These are phyloP conservation scores for Scomber colias DNA, from an alignment of 2,113 vertebrate genomes.

Conservation along the genomic window DNA sequence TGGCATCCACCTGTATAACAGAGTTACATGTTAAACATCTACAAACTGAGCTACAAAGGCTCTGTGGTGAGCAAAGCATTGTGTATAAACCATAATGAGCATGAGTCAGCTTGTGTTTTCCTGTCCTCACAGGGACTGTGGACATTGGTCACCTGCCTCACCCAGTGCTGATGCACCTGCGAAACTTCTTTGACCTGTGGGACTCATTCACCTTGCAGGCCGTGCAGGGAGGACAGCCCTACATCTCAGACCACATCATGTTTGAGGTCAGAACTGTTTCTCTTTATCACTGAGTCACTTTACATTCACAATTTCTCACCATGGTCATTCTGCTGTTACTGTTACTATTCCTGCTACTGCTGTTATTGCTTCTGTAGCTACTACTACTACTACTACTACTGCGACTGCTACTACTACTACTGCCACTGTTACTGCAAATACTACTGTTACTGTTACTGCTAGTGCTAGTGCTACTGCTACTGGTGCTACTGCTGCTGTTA, in stretches of 20 bases:
- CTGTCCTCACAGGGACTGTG: slow-evolving; percentile 85
- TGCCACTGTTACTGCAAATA: neutral
- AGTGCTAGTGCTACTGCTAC: neutral
- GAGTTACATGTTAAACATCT: too few relatives aligned
- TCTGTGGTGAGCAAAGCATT: neutral
- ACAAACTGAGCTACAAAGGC: neutral
- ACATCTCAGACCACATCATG: slow-evolving; percentile 88
- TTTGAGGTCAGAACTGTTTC: slow-evolving; percentile 79
- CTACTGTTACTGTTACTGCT: neutral
- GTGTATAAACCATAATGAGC: neutral
- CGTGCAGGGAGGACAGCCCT: slow-evolving; percentile 87
- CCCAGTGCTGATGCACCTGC: slow-evolving; percentile 91
- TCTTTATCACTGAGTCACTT: neutral
- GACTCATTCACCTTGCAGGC: slow-evolving; percentile 88
- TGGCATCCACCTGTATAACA: neutral
- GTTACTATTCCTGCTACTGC: too few relatives aligned
- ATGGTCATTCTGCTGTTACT: neutral
- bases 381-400: neutral
- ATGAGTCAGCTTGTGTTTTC: too few relatives aligned
- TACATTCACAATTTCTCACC: neutral
- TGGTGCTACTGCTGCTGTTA: too few relatives aligned
- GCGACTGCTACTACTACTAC: neutral
- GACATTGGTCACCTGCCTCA: slow-evolving; percentile 91
- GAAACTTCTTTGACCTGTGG: slow-evolving; percentile 93
- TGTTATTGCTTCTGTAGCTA: neutral